Evolutionary conservation across 2,888 invertebrate species (phyloP), one percentile per base, ranked within the genome.

Genomic region (Nineta flava): DNA sequence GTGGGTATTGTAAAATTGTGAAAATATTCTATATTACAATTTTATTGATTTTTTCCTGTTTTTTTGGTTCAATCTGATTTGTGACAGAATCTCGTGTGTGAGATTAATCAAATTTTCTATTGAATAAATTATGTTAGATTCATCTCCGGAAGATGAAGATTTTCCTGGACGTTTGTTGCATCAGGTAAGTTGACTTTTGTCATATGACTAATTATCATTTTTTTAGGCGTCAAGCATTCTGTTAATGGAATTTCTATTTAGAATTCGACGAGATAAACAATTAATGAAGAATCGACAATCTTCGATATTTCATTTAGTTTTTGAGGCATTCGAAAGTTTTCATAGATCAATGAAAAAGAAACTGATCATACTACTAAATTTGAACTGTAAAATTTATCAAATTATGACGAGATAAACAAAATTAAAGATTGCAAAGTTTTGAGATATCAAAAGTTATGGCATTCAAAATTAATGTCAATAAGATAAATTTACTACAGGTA

Each of bases 101-200:
- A 21, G 19, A 10, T 21, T 44, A 26, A n/a, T 1, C 15, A 5
- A 9, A 44, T 68, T 82, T 3, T 26, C 5, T 19, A 3, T 19
- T 3, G 3, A 19, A 26, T 26, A 26, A 26, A 26, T 26, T 26
- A 26, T 26, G 26, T 26, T 26, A 70, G 81, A 81, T 66, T 74
- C 81, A 50, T 81, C 81, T n/a, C 81, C 82, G n/a, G 83, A 83
- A 58, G 85, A 85, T 58, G 84, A 84, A 60, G 77, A 85, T 63
- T 86, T 85, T 62, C 82, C 81, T 53, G 87, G 86, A 5, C 77
- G 84, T 47, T 67, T 87, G 46, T 66, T 87, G 50, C 87, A 87
- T 58, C 86, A 86, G 73, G 82, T 80, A 64, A 55, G 49, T 47
- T 32, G 12, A 15, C 21, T 10, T 19, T 19, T 19, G 16, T 43